Evolutionary conservation across 1,140 invertebrate genomes (phyloP).

Genomic region (Zaprionus nigranus): DNA sequence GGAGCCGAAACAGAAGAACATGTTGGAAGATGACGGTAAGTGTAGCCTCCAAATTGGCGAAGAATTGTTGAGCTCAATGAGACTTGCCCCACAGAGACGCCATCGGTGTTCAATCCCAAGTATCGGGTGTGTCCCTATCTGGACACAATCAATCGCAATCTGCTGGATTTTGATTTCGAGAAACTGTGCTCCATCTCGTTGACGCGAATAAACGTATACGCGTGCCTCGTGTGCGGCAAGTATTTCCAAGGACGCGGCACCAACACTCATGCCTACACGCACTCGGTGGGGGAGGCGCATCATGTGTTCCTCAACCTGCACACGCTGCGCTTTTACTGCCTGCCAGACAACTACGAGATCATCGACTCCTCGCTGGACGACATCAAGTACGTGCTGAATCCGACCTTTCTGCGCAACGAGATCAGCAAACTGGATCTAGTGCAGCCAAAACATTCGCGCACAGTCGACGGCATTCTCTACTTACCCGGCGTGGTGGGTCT

Average conservation of each 20-base stretch:
- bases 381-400: constrained; percentile 99
- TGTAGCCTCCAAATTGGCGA: not conserved
- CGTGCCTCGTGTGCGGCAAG: constrained; percentile 99
- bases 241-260: constrained; percentile 99
- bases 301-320: constrained; percentile 99
- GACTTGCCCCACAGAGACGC: constrained; percentile 59
- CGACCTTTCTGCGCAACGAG: constrained; percentile 93
- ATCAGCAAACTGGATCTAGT: constrained; percentile 91
- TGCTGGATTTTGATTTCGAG: constrained; percentile 99
- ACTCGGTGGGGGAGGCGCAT: constrained; percentile 98
- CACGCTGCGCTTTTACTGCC: constrained; percentile 99
- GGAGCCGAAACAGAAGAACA: constrained; percentile 50
- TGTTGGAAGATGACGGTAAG: constrained; percentile 66
- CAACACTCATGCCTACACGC: constrained; percentile 99
- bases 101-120: constrained; percentile 83
- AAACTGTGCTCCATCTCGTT: constrained; percentile 99
- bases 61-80: not conserved
- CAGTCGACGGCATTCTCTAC: constrained; percentile 97
- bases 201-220: constrained; percentile 99
- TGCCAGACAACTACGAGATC: constrained; percentile 99
- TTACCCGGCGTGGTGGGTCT: constrained; percentile 98
- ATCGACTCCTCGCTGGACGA: constrained; percentile 99
- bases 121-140: constrained; percentile 93
- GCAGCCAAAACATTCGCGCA: constrained; percentile 94
- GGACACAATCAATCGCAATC: constrained; percentile 98